These are phyloP conservation scores for Hippolais icterina DNA, from an alignment of 2,113 vertebrate species.

Conservation along the genomic window DNA sequence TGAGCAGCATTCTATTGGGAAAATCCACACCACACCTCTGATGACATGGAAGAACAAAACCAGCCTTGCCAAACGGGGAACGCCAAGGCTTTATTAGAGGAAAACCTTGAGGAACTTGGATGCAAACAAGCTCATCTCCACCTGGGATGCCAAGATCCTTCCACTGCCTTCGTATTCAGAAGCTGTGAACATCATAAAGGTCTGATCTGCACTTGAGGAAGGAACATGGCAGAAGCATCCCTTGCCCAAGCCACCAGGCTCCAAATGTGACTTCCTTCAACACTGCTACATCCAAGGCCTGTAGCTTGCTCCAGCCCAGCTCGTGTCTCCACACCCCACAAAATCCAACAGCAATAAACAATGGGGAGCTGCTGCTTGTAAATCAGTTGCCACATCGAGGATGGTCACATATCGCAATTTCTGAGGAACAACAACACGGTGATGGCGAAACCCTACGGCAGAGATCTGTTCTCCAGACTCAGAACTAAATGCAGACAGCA, in stretches of 20 bases:
- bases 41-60: neutral
- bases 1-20: neutral
- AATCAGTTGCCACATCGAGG: neutral
- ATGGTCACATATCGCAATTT: accelerated
- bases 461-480: neutral
- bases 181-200: neutral
- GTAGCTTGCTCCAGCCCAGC: accelerated
- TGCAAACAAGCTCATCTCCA: neutral
- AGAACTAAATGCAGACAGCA: neutral
- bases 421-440: accelerated
- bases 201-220: neutral
- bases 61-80: neutral
- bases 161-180: accelerated
- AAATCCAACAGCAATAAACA: neutral
- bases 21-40: neutral
- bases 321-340: neutral
- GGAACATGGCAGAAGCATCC: neutral
- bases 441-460: neutral
- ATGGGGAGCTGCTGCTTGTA: neutral
- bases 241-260: accelerated
- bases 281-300: accelerated
- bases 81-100: neutral
- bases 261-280: neutral
- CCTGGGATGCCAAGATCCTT: neutral
- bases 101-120: neutral